Evolutionary conservation across 2,888 invertebrate species (phyloP), one percentile per base, ranked within the genome.

Genomic region (Netelia virgata): DNA sequence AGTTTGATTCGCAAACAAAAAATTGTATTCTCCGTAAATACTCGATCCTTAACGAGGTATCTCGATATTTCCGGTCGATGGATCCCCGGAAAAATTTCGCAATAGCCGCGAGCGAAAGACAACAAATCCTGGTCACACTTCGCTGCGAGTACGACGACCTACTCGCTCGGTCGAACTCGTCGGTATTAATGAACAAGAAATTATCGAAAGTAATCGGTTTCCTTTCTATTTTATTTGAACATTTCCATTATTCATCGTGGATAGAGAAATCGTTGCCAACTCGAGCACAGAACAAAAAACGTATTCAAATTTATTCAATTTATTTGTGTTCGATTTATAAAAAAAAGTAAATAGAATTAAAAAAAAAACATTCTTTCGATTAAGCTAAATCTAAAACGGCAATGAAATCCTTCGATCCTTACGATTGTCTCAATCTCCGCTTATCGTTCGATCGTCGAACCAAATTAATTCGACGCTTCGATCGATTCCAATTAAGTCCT

Each of bases 171-270:
- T 20, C 18, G 57, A 18, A 57, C 57, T 18, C 57, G 18, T 57
- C 18, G 57, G 57, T 57, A 16, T 18, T 57, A 57, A 57, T 57
- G 57, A 57, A 57, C 57, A 16, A 16, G 57, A 16, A 57, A 57
- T 57, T 57, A 57, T 57, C 20, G 57, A 57, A 57, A 57, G 16
- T 57, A 57, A 57, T 57, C 16, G 16, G 9, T 3, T 16, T 57
- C 57, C 18, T 55, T 57, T 57, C 57, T 57, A 9, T 57, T 57
- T 57, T 18, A 14, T 28, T 28, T 28, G 28, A 28, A 5, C 5
- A 28, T 5, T 28, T 28, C 28, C 28, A 28, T 28, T 28, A 47
- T 47, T 14, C 47, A 47, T 47, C 14, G 11, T 47, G 11, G 14
- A 47, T 47, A 14, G 14, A 47, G 11, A 47, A 47, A 47, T 47